Evolutionary conservation across 1,140 invertebrate species (phyloP).

Genomic region (Ceratoteleas bidentatus): DNA sequence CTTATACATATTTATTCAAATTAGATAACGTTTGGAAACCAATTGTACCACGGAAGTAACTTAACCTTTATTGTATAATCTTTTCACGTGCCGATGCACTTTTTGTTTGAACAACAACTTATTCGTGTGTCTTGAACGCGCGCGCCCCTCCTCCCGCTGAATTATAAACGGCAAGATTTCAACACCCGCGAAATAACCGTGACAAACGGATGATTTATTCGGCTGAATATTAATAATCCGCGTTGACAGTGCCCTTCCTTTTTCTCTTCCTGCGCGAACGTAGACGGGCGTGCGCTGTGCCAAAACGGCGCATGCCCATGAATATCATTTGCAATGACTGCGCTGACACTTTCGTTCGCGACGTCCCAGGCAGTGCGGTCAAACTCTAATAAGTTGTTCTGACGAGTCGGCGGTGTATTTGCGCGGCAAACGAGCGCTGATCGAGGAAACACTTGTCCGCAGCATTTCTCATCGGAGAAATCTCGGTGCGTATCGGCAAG

Average conservation of each 20-base stretch:
- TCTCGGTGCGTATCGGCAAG: constrained; percentile 52
- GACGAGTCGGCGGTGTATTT: constrained; percentile 16
- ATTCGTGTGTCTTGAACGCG: too few relatives aligned
- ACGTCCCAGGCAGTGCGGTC: constrained; percentile 14
- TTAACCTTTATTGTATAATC: too few relatives aligned
- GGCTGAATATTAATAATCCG: constrained; percentile 47
- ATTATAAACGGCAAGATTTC: too few relatives aligned
- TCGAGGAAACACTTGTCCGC: constrained; percentile 43
- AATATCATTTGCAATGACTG: constrained; percentile 43
- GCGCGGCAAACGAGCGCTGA: constrained; percentile 14
- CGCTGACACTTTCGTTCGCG: constrained; percentile 50
- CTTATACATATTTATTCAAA: too few relatives aligned
- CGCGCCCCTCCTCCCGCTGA: too few relatives aligned
- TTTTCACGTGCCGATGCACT: too few relatives aligned
- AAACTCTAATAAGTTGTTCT: constrained; percentile 34
- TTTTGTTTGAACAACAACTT: too few relatives aligned
- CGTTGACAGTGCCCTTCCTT: constrained; percentile 44
- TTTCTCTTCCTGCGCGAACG: constrained; percentile 28
- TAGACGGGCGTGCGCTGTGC: constrained; percentile 20
- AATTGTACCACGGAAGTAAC: too few relatives aligned
- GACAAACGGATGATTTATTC: too few relatives aligned
- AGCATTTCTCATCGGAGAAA: constrained; percentile 73
- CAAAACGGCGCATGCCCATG: too few relatives aligned
- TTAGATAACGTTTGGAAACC: too few relatives aligned
- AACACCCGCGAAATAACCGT: too few relatives aligned